Evolutionary conservation across 37 sponge, comb jelly and placozoan genomes (phyloP).

Genomic region (Diacarnus erythraeanus): DNA sequence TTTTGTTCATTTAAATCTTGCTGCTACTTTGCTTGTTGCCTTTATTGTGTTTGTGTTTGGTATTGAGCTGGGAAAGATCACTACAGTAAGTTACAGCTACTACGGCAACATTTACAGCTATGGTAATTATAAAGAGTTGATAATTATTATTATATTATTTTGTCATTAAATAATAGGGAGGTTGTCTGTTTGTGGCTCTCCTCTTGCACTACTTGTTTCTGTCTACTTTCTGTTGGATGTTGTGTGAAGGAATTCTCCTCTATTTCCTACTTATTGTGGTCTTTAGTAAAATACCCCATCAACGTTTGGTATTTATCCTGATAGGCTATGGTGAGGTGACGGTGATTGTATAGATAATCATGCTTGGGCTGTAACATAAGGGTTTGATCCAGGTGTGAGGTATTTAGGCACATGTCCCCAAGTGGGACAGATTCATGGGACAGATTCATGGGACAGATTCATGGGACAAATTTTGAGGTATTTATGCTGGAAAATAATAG

Average conservation of each 20-base stretch:
- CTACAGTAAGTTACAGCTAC: conserved; percentile 12
- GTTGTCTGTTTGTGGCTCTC: conserved; percentile 54
- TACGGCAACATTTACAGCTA: neutral
- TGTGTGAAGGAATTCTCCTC: conserved; percentile 69
- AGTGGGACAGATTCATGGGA: no score
- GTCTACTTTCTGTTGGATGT: conserved; percentile 63
- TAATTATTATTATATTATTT: neutral
- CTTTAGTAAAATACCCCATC: conserved; percentile 38
- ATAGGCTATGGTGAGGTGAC: conserved; percentile 54
- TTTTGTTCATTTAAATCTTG: conserved; percentile 16
- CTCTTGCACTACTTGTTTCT: conserved; percentile 62
- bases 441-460: no score
- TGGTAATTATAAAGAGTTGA: neutral
- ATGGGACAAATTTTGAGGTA: no score
- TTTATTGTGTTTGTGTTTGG: neutral
- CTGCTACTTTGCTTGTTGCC: neutral
- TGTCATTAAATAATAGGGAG: conserved; percentile 8
- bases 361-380: no score
- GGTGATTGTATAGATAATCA: no score
- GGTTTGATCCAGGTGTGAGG: no score
- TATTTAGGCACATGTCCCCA: no score
- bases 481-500: no score
- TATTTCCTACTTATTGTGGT: conserved; percentile 64
- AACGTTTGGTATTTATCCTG: conserved; percentile 53
- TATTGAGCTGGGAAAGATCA: neutral